A percentile compares a stretch with the other conserved stretches of the same genome.
phyloP scores from a whole-genome alignment of 2,797 vertebrate species.

The Gastrophryne carolinensis region DNA sequence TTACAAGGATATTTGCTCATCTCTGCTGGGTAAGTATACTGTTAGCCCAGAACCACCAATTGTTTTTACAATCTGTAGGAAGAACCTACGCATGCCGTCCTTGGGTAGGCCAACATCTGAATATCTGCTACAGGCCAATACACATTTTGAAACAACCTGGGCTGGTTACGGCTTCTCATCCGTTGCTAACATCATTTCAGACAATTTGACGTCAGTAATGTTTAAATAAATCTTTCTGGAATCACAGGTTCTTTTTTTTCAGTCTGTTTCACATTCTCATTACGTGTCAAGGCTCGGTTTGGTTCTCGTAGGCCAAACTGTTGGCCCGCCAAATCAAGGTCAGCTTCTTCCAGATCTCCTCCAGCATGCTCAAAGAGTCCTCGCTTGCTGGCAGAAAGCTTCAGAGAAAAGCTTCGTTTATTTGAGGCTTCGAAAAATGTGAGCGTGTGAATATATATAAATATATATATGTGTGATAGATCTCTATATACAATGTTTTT shows the following conservation, averaged over 20 bases:
- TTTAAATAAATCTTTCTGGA: too few species aligned
- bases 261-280: neutral
- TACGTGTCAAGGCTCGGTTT: neutral
- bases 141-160: too few species aligned
- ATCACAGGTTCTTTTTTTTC: neutral
- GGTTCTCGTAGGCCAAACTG: neutral
- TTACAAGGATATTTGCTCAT: too few species aligned
- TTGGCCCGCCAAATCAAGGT: neutral
- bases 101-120: too few species aligned
- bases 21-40: too few species aligned
- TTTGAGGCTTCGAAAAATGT: conserved; percentile 44
- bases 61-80: too few species aligned
- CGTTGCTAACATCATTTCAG: too few species aligned
- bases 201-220: too few species aligned
- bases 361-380: neutral
- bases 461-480: conserved; percentile 18
- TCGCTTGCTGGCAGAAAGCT: conserved; percentile 25
- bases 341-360: neutral
- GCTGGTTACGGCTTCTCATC: too few species aligned
- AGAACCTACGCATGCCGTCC: too few species aligned
- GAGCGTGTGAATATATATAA: conserved; percentile 13
- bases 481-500: conserved; percentile 9
- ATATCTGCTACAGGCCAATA: too few species aligned
- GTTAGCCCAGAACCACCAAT: too few species aligned
- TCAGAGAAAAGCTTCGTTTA: conserved; percentile 25